Conservation (phyloP, 2,888 invertebrate genomes). For the Ophion ventricosus region DNA sequence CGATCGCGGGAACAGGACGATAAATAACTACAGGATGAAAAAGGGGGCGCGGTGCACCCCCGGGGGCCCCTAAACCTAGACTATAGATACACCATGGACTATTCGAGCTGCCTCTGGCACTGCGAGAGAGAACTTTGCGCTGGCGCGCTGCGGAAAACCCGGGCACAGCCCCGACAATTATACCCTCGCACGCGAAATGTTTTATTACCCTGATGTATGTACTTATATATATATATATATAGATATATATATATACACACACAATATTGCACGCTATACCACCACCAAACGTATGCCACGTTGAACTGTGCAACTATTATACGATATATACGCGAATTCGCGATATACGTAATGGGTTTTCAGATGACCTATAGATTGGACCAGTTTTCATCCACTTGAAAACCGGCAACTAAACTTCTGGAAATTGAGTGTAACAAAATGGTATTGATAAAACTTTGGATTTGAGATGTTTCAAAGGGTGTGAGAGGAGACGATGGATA, state of each 20-base stretch:
- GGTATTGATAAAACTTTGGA: background rate
- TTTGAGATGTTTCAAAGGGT: background rate
- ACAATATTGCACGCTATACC: conserved; percentile 27
- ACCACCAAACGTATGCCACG: conserved; percentile 45
- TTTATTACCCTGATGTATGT: conserved; percentile 77
- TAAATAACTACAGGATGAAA: conserved; percentile 82
- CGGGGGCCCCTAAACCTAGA: conserved; percentile 82
- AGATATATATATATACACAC: background rate
- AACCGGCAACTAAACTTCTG: background rate
- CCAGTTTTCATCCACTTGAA: conserved; percentile 46
- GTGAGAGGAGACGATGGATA: background rate
- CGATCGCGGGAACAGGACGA: conserved; percentile 73
- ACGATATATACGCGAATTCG: conserved; percentile 24
- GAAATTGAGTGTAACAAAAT: background rate
- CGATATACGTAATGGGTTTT: conserved; percentile 21
- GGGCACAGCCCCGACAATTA: conserved; percentile 81
- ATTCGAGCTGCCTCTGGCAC: conserved; percentile 68
- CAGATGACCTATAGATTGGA: conserved; percentile 42
- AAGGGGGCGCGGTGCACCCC: conserved; percentile 81
- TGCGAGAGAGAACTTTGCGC: conserved; percentile 54
- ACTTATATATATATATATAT: conserved; percentile 27
- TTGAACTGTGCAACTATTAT: conserved; percentile 45
- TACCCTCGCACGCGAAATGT: conserved; percentile 82
- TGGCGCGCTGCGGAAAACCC: conserved; percentile 66
- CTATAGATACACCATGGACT: conserved; percentile 73